These are phyloP conservation scores for Ornithoptera alexandrae DNA, from an alignment of 2,888 invertebrate genomes.

Conservation along the genomic window DNA sequence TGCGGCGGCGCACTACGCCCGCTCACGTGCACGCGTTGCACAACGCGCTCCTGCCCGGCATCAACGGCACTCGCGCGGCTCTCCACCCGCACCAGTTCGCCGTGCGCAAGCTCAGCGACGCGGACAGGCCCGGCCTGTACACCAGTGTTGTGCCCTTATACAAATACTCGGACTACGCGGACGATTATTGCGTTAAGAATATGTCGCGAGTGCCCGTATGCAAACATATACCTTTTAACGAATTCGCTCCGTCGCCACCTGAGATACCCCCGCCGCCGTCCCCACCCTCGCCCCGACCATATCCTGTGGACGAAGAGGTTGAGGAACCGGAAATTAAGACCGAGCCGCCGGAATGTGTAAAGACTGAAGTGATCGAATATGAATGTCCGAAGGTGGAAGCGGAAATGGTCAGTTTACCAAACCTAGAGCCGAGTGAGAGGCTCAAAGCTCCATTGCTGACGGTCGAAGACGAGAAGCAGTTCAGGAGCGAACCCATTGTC, in stretches of 20 bases:
- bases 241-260: slow-evolving; percentile 66
- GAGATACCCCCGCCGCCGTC: slow-evolving; percentile 57
- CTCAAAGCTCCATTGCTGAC: slow-evolving; percentile 57
- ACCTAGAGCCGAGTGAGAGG: slow-evolving; percentile 59
- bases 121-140: slow-evolving; percentile 59
- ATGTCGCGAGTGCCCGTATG: slow-evolving; percentile 61
- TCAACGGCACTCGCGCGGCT: slow-evolving; percentile 81
- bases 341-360: slow-evolving; percentile 31
- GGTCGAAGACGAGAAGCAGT: slow-evolving; percentile 50
- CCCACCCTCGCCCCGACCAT: slow-evolving; percentile 59
- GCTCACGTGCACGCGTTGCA: slow-evolving; percentile 77
- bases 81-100: slow-evolving; percentile 60
- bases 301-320: slow-evolving; percentile 47
- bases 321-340: slow-evolving; percentile 33
- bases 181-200: slow-evolving; percentile 71
- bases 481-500: slow-evolving; percentile 34
- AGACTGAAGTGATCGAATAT: slow-evolving; percentile 24
- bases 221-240: slow-evolving; percentile 57
- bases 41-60: slow-evolving; percentile 75
- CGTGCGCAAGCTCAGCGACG: slow-evolving; percentile 56
- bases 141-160: slow-evolving; percentile 67
- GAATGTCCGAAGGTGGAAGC: slow-evolving; percentile 35
- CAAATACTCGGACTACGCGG: slow-evolving; percentile 74
- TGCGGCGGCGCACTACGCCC: slow-evolving; percentile 61
- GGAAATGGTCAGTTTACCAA: slow-evolving; percentile 44